These are phyloP conservation scores for Pectinophora gossypiella DNA, from an alignment of 1,140 invertebrate genomes.

Conservation along the genomic window DNA sequence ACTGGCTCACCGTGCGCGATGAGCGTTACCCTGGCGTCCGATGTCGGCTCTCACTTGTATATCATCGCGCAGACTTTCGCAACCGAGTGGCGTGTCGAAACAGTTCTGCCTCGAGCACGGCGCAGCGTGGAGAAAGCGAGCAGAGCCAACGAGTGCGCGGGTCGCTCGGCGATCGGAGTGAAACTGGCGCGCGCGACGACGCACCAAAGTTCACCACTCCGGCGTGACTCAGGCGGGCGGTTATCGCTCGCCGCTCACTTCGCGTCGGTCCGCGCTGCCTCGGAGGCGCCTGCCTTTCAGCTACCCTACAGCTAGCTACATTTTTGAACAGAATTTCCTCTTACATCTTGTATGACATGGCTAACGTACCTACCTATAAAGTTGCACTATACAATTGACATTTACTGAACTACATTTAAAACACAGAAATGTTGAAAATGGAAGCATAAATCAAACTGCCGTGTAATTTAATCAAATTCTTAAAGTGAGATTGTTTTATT, in stretches of 20 bases:
- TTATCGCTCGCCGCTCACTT: conserved; percentile 38
- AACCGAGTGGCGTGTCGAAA: conserved; percentile 67
- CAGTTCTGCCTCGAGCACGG: conserved; percentile 51
- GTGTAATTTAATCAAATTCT: conserved; percentile 16
- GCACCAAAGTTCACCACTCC: conserved; percentile 19
- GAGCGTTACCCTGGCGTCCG: conserved; percentile 67
- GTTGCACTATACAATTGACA: too few species aligned
- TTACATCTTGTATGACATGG: too few species aligned
- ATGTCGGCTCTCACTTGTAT: conserved; percentile 71
- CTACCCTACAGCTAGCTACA: too few species aligned
- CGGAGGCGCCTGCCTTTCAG: too few species aligned
- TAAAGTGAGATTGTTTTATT: conserved; percentile 67
- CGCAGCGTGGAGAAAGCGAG: conserved; percentile 44
- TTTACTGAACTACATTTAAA: too few species aligned
- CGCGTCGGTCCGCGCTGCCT: conserved; percentile 16
- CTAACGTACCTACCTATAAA: too few species aligned
- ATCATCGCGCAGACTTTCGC: conserved; percentile 74
- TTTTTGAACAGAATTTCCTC: too few species aligned
- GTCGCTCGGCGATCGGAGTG: conserved; percentile 31
- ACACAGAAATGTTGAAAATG: too few species aligned
- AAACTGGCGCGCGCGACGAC: conserved; percentile 22
- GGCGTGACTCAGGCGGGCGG: conserved; percentile 33
- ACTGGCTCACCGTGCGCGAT: conserved; percentile 70
- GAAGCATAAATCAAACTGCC: not conserved
- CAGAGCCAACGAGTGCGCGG: conserved; percentile 27